Conservation (phyloP, 2,888 invertebrate genomes). For the Argyresthia albistria region DNA sequence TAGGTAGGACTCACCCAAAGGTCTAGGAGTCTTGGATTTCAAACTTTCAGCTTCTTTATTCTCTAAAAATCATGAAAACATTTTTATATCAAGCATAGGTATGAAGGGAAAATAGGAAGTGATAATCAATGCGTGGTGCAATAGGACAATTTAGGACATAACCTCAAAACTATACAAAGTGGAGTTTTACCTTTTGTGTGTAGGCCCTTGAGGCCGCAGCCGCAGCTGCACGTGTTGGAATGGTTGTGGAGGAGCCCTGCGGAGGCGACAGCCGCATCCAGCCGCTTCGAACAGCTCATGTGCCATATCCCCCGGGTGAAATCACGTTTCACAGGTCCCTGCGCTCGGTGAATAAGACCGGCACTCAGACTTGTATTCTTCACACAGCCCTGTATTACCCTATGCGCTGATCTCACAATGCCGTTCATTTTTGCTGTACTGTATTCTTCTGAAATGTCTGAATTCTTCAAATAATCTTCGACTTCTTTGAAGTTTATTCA, state of each 20-base stretch:
- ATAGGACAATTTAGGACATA: slow-evolving; percentile 44
- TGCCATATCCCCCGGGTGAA: slow-evolving; percentile 81
- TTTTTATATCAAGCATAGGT: neutral
- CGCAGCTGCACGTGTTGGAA: slow-evolving; percentile 77
- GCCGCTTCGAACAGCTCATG: slow-evolving; percentile 70
- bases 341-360: slow-evolving; percentile 45
- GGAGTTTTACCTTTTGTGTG: slow-evolving; percentile 79
- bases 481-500: neutral
- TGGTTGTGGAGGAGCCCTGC: slow-evolving; percentile 65
- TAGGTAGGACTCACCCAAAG: slow-evolving; percentile 53
- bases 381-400: slow-evolving; percentile 52
- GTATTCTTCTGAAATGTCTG: neutral
- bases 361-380: slow-evolving; percentile 43
- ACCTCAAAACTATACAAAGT: slow-evolving; percentile 32
- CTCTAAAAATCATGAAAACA: slow-evolving; percentile 21
- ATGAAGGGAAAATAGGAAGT: neutral
- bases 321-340: slow-evolving; percentile 72
- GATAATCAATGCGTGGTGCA: slow-evolving; percentile 36
- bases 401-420: slow-evolving; percentile 74
- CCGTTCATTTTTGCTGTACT: slow-evolving; percentile 71
- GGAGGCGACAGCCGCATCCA: slow-evolving; percentile 36
- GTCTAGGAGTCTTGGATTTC: slow-evolving; percentile 43
- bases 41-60: slow-evolving; percentile 33
- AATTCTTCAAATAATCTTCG: neutral
- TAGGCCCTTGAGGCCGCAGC: slow-evolving; percentile 74